phyloP scores from a whole-genome alignment of 2,797 vertebrate genomes.

The Peromyscus nudipes region DNA sequence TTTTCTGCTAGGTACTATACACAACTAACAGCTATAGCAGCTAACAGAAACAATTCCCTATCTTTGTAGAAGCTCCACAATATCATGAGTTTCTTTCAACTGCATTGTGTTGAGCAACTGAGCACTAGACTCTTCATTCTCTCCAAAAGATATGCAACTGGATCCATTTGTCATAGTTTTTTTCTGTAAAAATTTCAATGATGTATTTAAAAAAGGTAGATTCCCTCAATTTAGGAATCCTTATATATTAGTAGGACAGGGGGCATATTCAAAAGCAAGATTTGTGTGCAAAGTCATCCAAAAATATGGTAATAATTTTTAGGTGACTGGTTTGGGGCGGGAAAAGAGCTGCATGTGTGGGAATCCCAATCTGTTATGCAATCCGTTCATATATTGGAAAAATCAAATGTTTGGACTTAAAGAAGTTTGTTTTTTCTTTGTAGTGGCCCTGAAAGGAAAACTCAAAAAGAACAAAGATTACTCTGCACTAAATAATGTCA shows the following conservation, averaged over 20 bases:
- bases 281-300: background rate
- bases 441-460: background rate
- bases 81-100: background rate
- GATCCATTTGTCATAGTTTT: background rate
- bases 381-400: background rate
- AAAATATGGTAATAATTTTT: background rate
- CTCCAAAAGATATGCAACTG: background rate
- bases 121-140: background rate
- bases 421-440: background rate
- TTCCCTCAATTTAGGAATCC: background rate
- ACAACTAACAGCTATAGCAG: background rate
- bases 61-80: background rate
- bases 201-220: background rate
- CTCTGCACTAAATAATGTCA: background rate
- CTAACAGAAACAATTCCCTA: background rate
- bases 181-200: slow-evolving; percentile 12
- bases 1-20: background rate
- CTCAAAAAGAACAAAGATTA: background rate
- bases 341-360: background rate
- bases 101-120: background rate
- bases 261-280: background rate
- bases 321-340: background rate
- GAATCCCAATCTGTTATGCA: background rate
- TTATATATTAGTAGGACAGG: background rate
- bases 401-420: background rate